Conservation (phyloP, 2,888 invertebrate genomes). For the Andrena bicolor region DNA sequence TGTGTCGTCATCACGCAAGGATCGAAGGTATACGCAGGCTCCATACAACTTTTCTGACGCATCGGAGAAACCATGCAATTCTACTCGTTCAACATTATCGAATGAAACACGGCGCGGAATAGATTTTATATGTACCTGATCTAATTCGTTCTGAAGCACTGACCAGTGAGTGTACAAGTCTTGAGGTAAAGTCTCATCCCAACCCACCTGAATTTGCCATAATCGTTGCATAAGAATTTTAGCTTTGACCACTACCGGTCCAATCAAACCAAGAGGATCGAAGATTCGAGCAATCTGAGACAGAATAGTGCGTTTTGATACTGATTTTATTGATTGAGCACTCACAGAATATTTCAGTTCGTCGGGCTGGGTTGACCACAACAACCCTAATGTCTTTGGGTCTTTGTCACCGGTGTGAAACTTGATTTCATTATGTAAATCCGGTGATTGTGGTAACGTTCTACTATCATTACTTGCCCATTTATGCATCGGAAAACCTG, state of each 20-base stretch:
- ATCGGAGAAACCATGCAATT: slow-evolving; percentile 16
- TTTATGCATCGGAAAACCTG: slow-evolving; percentile 1
- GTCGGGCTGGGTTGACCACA: not conserved
- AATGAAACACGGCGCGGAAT: not conserved
- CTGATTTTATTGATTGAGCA: not conserved
- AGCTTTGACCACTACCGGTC: not conserved
- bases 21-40: not conserved
- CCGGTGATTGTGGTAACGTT: too few relatives aligned
- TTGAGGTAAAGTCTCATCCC: slow-evolving; percentile 13
- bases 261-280: slow-evolving; percentile 12
- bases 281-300: slow-evolving; percentile 4
- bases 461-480: not conserved
- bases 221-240: slow-evolving; percentile 3
- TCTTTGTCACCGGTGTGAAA: not conserved
- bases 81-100: not conserved
- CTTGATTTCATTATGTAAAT: not conserved
- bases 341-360: not conserved
- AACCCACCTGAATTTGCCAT: slow-evolving; percentile 6
- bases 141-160: not conserved
- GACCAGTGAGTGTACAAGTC: not conserved
- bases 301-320: not conserved
- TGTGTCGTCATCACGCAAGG: not conserved
- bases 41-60: slow-evolving; percentile 20
- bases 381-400: not conserved
- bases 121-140: not conserved